phyloP scores from a whole-genome alignment of 2,113 vertebrate genomes.

The Propithecus coquereli region DNA sequence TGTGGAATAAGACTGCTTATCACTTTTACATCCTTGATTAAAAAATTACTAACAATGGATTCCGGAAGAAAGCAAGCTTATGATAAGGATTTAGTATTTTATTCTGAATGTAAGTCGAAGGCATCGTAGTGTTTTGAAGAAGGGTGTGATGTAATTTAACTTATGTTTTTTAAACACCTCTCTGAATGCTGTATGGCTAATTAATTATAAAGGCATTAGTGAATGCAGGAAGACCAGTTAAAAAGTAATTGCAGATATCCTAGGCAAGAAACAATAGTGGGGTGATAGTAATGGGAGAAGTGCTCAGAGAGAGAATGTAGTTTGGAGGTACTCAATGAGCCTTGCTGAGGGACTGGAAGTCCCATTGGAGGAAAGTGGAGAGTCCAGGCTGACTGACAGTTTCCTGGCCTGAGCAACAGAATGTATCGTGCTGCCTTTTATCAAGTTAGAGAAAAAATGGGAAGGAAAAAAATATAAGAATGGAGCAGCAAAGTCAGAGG shows the following conservation, averaged over 20 bases:
- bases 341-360: not conserved
- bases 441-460: not conserved
- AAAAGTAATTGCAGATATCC: not conserved
- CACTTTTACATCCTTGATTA: not conserved
- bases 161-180: not conserved
- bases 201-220: not conserved
- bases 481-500: accelerated
- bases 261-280: not conserved
- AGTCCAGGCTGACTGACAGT: not conserved
- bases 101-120: not conserved
- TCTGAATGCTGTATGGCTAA: not conserved
- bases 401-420: not conserved
- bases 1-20: not conserved
- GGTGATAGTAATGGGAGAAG: not conserved
- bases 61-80: not conserved
- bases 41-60: not conserved
- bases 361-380: not conserved
- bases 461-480: no score
- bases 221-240: not conserved
- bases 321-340: not conserved
- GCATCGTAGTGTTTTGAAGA: not conserved
- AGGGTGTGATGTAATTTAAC: not conserved
- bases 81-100: not conserved
- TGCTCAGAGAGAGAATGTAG: not conserved
- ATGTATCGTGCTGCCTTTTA: not conserved